Conservation (phyloP, 2,797 vertebrate species). For the Molossus molossus region DNA sequence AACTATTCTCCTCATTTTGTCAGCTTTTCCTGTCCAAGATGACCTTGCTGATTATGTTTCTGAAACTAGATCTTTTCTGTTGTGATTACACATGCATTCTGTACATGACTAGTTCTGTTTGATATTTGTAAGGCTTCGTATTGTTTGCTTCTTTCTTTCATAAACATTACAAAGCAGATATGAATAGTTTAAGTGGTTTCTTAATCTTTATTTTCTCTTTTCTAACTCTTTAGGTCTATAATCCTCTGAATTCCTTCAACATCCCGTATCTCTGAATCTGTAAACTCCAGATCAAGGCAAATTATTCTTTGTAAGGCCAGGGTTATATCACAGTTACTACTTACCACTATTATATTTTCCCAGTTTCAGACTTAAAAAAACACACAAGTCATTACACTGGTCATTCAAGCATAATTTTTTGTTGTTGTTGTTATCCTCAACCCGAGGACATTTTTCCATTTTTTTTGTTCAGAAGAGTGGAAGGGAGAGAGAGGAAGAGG, state of each 20-base stretch:
- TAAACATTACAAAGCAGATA: neutral
- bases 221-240: conserved; percentile 27
- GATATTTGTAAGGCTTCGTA: conserved; percentile 6
- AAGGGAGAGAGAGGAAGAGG: too few relatives aligned
- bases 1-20: conserved; percentile 37
- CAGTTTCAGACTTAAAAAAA: conserved; percentile 40
- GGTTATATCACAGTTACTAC: conserved; percentile 16
- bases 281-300: conserved; percentile 49
- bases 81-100: neutral
- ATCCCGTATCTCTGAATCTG: conserved; percentile 43
- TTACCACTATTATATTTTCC: neutral
- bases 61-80: conserved; percentile 18
- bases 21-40: conserved; percentile 44
- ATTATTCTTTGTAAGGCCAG: neutral
- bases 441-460: too few relatives aligned
- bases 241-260: conserved; percentile 17
- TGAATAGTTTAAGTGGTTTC: conserved; percentile 35
- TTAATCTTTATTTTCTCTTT: conserved; percentile 63
- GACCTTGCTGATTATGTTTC: conserved; percentile 40
- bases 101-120: neutral
- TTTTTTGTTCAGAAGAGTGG: too few relatives aligned
- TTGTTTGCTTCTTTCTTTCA: conserved; percentile 39
- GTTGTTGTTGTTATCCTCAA: too few relatives aligned
- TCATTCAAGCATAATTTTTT: neutral
- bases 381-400: neutral